Conservation (phyloP, 2,113 vertebrate species). For the Lepidothrix coronata region DNA sequence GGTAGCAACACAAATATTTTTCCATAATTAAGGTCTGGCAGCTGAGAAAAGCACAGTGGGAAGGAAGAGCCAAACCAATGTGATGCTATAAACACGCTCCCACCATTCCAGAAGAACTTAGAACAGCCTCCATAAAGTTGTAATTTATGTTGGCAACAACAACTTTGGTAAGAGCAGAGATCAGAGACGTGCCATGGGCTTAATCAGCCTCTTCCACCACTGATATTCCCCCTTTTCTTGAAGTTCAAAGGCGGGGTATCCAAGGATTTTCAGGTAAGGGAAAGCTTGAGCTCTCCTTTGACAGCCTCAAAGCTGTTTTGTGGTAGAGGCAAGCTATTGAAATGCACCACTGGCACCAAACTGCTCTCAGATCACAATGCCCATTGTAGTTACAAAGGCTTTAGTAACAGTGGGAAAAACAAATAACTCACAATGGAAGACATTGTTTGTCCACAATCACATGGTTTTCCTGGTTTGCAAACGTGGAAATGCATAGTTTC, state of each 20-base stretch:
- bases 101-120: background rate
- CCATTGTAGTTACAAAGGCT: background rate
- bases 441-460: constrained; percentile 33
- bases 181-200: background rate
- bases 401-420: constrained; percentile 22
- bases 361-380: background rate
- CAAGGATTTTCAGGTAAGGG: background rate
- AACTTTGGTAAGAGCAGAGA: background rate
- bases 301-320: background rate
- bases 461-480: constrained; percentile 13
- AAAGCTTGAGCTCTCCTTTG: background rate
- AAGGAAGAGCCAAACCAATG: constrained; percentile 20
- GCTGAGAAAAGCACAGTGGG: background rate
- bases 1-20: background rate
- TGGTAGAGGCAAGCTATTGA: background rate
- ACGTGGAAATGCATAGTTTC: constrained; percentile 28
- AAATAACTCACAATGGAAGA: constrained; percentile 5
- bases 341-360: background rate
- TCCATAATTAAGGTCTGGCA: constrained; percentile 22
- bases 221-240: background rate
- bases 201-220: background rate
- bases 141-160: background rate
- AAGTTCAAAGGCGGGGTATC: background rate
- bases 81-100: background rate
- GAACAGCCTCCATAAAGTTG: background rate